Base-by-base conservation (phyloP, 1,140 invertebrate genomes). In the Copidosoma floridanum region DNA sequence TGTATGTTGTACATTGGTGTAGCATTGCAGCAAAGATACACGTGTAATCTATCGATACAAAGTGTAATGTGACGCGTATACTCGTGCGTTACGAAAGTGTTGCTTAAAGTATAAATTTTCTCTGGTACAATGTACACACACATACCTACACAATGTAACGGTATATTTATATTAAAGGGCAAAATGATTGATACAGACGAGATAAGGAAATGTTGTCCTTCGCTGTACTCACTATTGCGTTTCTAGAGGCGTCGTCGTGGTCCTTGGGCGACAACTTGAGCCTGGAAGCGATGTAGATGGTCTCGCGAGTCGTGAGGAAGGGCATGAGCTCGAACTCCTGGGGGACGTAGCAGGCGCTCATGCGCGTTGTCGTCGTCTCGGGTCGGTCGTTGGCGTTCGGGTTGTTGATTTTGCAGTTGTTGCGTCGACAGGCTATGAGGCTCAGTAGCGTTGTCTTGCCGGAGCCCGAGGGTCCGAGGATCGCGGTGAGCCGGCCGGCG, bases 401-500 rank as follows among this genome's bases (percentile, higher is more conserved):
- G n/a, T n/a, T n/a, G n/a, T n/a, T n/a, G n/a, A n/a, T n/a, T n/a
- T n/a, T n/a, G n/a, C n/a, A n/a, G n/a, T n/a, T n/a, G n/a, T n/a
- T n/a, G 47, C 48, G 58, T 0, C 66, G 20, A 2, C 80, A 81
- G 3, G 83, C 80, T n/a, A 85, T 57, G 12, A 89, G 84, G 65
- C 88, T 87, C 73, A 90, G 81, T 3, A 90, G 75, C 2, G 88
- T 88, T 16, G 87, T 88, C 72, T 93, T 93, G 7, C 91, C 91
- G 7, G 89, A 89, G 7, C 90, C 90, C 0, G 89, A 91, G 16
- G 89, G 90, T 3, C 91, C 90, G 79, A 93, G 85, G 62, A 93
- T 89, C 10, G 86, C 88, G 0, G 88, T 89, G 35, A 93, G 64
- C 79, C 85, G 82, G 3, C 84, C 83, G 0, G 84, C 78, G 35